Evolutionary conservation across 2,797 vertebrate genomes (phyloP).

Genomic region (Bovichtus variegatus): DNA sequence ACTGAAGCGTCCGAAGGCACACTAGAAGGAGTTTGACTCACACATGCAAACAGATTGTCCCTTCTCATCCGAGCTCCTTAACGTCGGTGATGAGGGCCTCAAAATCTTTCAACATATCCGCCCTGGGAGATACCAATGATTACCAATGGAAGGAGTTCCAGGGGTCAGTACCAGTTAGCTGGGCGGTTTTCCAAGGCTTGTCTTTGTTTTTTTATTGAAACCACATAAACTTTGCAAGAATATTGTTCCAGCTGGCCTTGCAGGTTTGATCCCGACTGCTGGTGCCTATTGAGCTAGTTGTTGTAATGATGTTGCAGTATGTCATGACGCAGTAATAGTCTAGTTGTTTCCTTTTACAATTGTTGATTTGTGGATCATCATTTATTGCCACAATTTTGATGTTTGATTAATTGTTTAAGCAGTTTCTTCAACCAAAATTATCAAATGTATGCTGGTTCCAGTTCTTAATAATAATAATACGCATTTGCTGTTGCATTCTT

Average conservation of each 20-base stretch:
- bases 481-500: background rate
- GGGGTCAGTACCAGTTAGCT: slow-evolving; percentile 77
- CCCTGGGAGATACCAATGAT: slow-evolving; percentile 70
- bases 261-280: background rate
- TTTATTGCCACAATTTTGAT: background rate
- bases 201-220: background rate
- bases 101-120: slow-evolving; percentile 65
- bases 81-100: slow-evolving; percentile 45
- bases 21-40: slow-evolving; percentile 21
- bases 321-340: background rate
- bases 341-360: background rate
- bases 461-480: too few relatives aligned
- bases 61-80: slow-evolving; percentile 41
- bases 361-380: background rate
- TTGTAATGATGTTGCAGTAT: background rate
- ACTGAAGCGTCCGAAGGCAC: background rate
- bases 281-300: background rate
- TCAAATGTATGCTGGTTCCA: background rate
- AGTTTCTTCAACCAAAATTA: background rate
- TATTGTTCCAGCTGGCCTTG: background rate
- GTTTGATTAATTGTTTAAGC: background rate
- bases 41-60: slow-evolving; percentile 47
- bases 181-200: background rate
- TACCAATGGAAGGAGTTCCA: slow-evolving; percentile 86
- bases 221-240: background rate